Percentiles rank a stretch among this genome's conserved stretches.
These are phyloP conservation scores for Erebia aethiops DNA, from an alignment of 2,888 invertebrate species.

Conservation along the genomic window DNA sequence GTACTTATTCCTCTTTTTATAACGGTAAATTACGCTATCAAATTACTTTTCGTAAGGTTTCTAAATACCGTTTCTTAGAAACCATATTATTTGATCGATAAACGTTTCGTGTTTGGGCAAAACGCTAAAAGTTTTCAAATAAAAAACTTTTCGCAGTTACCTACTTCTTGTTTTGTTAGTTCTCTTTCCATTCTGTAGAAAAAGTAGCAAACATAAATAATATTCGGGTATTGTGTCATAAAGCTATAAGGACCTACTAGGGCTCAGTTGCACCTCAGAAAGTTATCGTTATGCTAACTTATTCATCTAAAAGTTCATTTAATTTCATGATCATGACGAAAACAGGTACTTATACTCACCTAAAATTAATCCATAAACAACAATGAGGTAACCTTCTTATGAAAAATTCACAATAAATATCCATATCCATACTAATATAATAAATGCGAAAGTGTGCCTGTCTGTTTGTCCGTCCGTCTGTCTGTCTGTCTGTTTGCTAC, in stretches of 20 bases:
- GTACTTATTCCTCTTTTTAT: neutral
- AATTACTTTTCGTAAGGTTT: constrained; percentile 20
- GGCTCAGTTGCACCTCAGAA: neutral
- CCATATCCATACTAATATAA: neutral
- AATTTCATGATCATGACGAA: too few relatives aligned
- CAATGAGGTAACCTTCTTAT: too few relatives aligned
- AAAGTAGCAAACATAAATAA: constrained; percentile 14
- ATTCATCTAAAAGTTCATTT: too few relatives aligned
- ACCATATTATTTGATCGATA: constrained; percentile 40
- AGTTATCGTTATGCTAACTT: too few relatives aligned
- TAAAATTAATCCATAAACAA: too few relatives aligned
- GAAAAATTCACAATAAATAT: too few relatives aligned
- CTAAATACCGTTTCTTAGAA: constrained; percentile 22
- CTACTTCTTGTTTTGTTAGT: constrained; percentile 38
- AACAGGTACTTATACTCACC: too few relatives aligned
- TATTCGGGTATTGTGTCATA: neutral
- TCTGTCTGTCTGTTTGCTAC: too few relatives aligned
- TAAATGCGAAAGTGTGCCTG: neutral
- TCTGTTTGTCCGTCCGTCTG: too few relatives aligned
- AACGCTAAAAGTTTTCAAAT: constrained; percentile 43
- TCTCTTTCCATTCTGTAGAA: constrained; percentile 11
- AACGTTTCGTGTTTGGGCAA: constrained; percentile 27
- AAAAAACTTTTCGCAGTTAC: constrained; percentile 41
- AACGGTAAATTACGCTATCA: neutral
- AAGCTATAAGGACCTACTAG: constrained; percentile 6